phyloP scores from a whole-genome alignment of 2,888 invertebrate genomes.

The Parelbella ahira region DNA sequence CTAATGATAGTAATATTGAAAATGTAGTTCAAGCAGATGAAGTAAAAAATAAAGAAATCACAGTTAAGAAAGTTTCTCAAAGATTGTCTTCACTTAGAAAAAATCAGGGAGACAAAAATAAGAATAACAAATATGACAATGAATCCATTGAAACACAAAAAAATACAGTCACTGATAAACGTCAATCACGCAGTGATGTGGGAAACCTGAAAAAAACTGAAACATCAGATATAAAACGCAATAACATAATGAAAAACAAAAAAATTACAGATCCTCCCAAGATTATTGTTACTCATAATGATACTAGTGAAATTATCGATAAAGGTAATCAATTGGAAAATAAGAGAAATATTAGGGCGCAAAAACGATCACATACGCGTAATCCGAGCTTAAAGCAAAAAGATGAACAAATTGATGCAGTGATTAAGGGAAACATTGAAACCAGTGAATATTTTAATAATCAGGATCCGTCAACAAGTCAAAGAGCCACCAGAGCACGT shows the following conservation, averaged over 20 bases:
- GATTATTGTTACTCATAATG: constrained; percentile 46
- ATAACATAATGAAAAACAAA: no score
- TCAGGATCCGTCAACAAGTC: constrained; percentile 26
- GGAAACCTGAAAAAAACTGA: no score
- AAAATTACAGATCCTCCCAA: constrained; percentile 36
- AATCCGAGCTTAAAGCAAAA: no score
- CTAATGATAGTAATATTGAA: neutral
- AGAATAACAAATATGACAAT: neutral
- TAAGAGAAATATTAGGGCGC: no score
- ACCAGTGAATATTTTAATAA: constrained; percentile 49
- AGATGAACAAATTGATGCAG: no score
- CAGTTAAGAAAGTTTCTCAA: constrained; percentile 11
- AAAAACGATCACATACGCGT: no score
- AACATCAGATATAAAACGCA: no score
- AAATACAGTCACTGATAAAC: no score
- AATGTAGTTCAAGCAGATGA: neutral
- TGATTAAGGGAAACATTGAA: no score
- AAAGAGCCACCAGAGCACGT: constrained; percentile 27
- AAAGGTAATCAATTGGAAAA: no score
- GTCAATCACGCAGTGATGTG: no score
- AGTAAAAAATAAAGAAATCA: constrained; percentile 3
- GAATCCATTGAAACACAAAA: no score
- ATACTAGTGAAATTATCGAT: constrained; percentile 34
- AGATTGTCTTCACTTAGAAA: constrained; percentile 27
- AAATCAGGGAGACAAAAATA: neutral